Conservation (phyloP, 1,140 invertebrate genomes). For the Chelonus insularis region DNA sequence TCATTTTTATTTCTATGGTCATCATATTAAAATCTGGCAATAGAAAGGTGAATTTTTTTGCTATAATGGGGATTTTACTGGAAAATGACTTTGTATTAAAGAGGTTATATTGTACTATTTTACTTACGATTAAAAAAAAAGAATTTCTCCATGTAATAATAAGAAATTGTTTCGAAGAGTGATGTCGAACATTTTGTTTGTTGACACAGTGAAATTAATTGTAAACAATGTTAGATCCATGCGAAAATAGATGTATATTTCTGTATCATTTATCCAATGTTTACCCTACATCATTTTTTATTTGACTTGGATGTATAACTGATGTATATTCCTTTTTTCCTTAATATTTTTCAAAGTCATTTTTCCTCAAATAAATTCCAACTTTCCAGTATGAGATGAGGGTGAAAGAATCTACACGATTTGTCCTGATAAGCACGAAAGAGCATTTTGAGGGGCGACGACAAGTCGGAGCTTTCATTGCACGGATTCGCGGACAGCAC, state of each 20-base stretch:
- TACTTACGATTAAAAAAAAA: no score
- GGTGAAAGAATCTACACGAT: slow-evolving; percentile 7
- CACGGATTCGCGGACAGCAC: slow-evolving; percentile 14
- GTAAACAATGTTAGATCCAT: neutral
- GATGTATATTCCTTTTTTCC: neutral
- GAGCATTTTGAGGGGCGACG: neutral
- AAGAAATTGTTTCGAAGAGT: no score
- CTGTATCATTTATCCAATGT: no score
- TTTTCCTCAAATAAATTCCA: neutral
- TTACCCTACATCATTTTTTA: no score
- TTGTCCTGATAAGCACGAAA: slow-evolving; percentile 11
- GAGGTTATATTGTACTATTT: no score
- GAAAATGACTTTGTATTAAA: no score
- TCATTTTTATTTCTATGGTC: no score
- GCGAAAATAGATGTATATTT: neutral
- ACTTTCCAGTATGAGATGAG: neutral
- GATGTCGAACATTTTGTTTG: no score
- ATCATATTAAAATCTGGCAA: no score
- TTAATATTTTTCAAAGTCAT: neutral
- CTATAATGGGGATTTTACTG: no score
- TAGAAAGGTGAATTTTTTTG: no score
- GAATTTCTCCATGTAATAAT: no score
- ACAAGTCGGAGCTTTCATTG: slow-evolving; percentile 20
- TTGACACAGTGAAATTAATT: neutral
- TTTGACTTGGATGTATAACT: neutral